Evolutionary conservation across 2,888 invertebrate species (phyloP).

Genomic region (Argyresthia albistria): DNA sequence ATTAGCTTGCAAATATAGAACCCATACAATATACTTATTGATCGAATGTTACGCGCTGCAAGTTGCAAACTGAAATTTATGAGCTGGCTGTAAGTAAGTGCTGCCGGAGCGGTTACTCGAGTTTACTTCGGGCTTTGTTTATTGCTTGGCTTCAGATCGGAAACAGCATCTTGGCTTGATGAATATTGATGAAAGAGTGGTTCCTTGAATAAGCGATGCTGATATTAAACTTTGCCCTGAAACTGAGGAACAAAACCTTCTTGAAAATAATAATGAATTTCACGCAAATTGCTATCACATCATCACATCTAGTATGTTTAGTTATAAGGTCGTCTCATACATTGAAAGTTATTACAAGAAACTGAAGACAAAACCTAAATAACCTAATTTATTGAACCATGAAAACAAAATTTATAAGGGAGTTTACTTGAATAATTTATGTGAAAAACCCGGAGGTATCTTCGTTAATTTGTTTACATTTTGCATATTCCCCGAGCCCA

Average conservation of each 20-base stretch:
- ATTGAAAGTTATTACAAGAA: too few relatives aligned
- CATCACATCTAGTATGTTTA: too few relatives aligned
- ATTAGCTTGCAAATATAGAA: constrained; percentile 70
- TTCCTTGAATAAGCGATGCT: not conserved
- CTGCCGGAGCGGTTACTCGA: constrained; percentile 47
- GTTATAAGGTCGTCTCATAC: too few relatives aligned
- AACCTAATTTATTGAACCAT: constrained; percentile 2
- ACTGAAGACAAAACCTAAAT: too few relatives aligned
- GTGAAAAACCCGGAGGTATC: constrained; percentile 30
- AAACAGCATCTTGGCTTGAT: constrained; percentile 30
- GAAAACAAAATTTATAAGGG: constrained; percentile 32
- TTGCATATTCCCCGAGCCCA: constrained; percentile 30
- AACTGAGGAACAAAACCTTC: too few relatives aligned
- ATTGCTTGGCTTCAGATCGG: constrained; percentile 55
- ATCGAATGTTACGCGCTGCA: constrained; percentile 63
- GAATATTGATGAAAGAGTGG: constrained; percentile 6
- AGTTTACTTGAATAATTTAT: constrained; percentile 30
- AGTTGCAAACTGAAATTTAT: constrained; percentile 70
- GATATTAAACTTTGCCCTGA: constrained; percentile 17
- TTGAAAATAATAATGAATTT: too few relatives aligned
- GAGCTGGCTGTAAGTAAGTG: constrained; percentile 50
- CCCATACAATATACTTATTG: constrained; percentile 68
- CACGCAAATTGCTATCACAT: too few relatives aligned
- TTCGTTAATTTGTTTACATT: constrained; percentile 58
- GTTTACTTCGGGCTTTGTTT: constrained; percentile 52